These are phyloP conservation scores for Shinisaurus crocodilurus DNA, from an alignment of 2,113 vertebrate genomes.

Conservation along the genomic window DNA sequence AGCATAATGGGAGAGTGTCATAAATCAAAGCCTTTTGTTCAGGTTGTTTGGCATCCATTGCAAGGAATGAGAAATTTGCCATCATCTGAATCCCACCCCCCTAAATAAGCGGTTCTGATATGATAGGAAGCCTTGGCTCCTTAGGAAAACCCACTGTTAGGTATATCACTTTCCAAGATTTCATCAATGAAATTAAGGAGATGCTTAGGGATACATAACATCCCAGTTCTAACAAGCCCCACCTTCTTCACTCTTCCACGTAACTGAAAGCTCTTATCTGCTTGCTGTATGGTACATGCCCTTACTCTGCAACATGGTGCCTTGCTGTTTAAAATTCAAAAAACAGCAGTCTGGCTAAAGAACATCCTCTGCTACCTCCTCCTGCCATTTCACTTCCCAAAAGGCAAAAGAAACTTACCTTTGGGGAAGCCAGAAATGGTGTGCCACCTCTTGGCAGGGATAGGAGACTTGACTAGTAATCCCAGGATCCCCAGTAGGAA, in stretches of 20 bases:
- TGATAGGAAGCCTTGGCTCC: constrained; percentile 8
- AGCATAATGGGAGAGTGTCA: constrained; percentile 69
- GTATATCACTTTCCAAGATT: background rate
- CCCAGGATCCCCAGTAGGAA: background rate
- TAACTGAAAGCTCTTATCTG: no score
- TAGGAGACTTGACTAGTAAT: background rate
- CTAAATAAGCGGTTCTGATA: background rate
- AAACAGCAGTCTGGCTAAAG: no score
- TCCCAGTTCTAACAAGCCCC: no score
- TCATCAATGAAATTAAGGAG: background rate
- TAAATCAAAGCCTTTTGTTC: constrained; percentile 77
- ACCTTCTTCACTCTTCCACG: no score
- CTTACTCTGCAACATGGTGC: background rate
- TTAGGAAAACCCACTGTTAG: rapidly evolving
- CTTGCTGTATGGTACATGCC: no score
- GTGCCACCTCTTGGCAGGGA: background rate
- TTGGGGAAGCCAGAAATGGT: background rate
- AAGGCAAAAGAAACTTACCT: background rate
- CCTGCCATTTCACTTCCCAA: background rate
- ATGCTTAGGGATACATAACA: background rate
- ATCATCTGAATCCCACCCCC: constrained; percentile 27
- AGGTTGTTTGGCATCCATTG: constrained; percentile 52
- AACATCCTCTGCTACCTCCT: no score
- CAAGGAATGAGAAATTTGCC: constrained; percentile 41
- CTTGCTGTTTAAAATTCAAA: no score